Base-by-base conservation (phyloP, 2,113 vertebrate genomes). In the Cichladusa arquata region DNA sequence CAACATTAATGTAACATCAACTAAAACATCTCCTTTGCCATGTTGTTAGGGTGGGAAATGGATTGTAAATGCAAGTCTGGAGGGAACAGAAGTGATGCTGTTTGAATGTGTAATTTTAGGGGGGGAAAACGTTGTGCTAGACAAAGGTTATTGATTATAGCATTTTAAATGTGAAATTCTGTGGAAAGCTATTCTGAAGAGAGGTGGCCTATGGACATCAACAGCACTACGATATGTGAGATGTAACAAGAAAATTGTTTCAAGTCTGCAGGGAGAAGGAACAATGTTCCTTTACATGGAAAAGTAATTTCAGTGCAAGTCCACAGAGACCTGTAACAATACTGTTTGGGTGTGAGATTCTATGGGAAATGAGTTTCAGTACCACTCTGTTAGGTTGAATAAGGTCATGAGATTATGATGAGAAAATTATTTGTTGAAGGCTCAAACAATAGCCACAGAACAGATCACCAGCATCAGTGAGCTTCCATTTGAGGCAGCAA, bases 201-300 rank as follows among this genome's bases (percentile, higher is more conserved):
- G 57, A 83, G 47, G 33, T 86, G 38, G 45, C 72, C 69, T 84
- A 29, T 81, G 86, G 53, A 83, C 57, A 87, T 62, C 83, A 77
- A 51, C n/a, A 67, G 48, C 44, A 33, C 70, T 86, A 4, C 53
- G 57, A 53, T 57, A 64, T 56, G 64, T 79, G 69, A 78, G 76
- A 74, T 92, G 17, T 38, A 95, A 92, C 77, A 90, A 72, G 80
- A 94, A 86, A 96, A 86, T 84, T n/a, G 50, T 90, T 95, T 95
- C 80, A 81, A 90, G 57, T 88, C 86, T 93, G 67, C 65, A 33
- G 65, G 86, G 88, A 94, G 53, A 84, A 93, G 69, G 36, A 78
- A 65, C 67, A 74, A 88, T 90, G 76, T 93, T 69, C 40, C 56
- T 90, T 78, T 74, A 86, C 60, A 69, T 4, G 6, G 93, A 90